A percentile compares a stretch with the other conserved stretches of the same genome.
phyloP scores from a whole-genome alignment of 2,113 vertebrate species.

The Fregata magnificens region DNA sequence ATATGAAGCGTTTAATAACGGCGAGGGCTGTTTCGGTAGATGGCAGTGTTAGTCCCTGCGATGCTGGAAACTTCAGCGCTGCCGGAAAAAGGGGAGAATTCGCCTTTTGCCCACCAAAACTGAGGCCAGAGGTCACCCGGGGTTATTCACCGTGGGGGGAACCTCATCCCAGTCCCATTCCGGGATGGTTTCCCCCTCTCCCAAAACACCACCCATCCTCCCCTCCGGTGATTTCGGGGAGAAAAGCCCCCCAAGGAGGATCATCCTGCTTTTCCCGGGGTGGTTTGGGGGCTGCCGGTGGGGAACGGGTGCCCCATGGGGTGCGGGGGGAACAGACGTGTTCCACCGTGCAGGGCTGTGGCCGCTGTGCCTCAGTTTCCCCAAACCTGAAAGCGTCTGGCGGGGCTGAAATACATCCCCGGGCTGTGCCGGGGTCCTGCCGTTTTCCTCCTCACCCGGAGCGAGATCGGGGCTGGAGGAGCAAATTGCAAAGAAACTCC shows the following conservation, averaged over 20 bases:
- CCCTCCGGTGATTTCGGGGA: not conserved
- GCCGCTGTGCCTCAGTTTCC: not conserved
- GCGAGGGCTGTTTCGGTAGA: not conserved
- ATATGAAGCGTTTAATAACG: accelerated
- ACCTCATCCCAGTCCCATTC: not conserved
- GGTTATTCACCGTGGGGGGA: accelerated
- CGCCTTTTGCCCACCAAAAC: not conserved
- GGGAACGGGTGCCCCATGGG: accelerated
- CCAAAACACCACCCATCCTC: accelerated
- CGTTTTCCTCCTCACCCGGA: accelerated
- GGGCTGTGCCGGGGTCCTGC: not conserved
- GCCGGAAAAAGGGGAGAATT: accelerated
- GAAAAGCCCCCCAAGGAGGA: accelerated
- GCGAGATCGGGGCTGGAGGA: not conserved
- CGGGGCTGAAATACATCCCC: not conserved
- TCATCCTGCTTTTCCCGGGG: accelerated
- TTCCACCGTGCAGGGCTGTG: not conserved
- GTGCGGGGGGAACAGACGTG: accelerated
- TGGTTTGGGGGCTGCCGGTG: not conserved
- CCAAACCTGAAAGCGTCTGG: not conserved
- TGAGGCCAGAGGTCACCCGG: no score
- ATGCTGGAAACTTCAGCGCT: accelerated
- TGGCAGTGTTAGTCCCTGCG: not conserved
- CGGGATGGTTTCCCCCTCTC: accelerated
- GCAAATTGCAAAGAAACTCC: not conserved